Conservation (phyloP, 2,113 vertebrate species). For the Syrrhaptes paradoxus region DNA sequence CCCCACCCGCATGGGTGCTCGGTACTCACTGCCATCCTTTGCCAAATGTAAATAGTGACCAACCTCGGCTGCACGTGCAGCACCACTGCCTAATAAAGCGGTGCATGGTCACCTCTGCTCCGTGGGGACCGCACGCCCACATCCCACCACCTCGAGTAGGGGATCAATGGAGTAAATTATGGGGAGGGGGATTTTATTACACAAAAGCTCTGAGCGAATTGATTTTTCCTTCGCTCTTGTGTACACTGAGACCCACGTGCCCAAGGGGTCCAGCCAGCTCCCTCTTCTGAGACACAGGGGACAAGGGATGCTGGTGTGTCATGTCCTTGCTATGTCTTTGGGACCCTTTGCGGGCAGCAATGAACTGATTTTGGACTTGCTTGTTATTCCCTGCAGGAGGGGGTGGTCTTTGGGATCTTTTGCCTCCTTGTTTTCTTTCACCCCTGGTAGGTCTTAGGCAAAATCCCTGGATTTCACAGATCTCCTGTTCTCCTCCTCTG, state of each 20-base stretch:
- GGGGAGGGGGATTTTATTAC: background rate
- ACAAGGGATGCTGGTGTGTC: background rate
- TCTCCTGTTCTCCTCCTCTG: background rate
- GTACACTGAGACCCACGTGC: rapidly evolving
- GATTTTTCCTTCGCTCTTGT: background rate
- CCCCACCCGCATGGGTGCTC: background rate
- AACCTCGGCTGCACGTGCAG: background rate
- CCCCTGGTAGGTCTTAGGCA: background rate
- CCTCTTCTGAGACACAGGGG: background rate
- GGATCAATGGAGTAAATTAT: background rate
- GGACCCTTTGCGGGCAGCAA: background rate
- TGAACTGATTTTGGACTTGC: background rate
- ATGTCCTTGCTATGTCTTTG: background rate
- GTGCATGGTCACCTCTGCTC: background rate
- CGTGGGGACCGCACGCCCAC: rapidly evolving
- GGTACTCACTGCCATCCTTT: background rate
- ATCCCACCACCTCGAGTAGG: background rate
- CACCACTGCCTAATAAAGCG: slow-evolving; percentile 29
- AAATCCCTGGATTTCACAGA: background rate
- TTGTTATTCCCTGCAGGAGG: background rate
- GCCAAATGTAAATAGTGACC: slow-evolving; percentile 11
- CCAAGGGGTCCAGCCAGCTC: rapidly evolving
- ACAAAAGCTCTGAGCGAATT: background rate
- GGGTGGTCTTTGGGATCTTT: background rate
- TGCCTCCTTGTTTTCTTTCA: background rate